These are phyloP conservation scores for Ypsolopha sequella DNA, from an alignment of 2,888 invertebrate species.

Conservation along the genomic window DNA sequence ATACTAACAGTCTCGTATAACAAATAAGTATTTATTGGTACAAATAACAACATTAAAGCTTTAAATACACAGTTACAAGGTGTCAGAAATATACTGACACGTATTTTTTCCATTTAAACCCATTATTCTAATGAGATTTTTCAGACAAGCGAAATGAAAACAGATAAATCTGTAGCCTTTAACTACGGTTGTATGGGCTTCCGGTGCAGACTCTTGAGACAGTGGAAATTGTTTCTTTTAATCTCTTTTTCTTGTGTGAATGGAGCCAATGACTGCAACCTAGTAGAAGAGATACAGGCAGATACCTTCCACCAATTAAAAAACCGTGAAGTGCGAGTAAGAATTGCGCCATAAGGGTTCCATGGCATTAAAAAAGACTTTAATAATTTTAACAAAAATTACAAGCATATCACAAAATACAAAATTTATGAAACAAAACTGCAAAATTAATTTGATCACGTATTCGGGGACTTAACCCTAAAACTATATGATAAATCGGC, in stretches of 20 bases:
- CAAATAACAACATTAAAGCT: too few species aligned
- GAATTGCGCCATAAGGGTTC: too few species aligned
- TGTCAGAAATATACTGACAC: neutral
- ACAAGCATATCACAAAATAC: too few species aligned
- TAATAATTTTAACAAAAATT: too few species aligned
- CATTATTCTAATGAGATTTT: constrained; percentile 4
- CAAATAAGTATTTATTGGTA: too few species aligned
- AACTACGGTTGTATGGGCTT: constrained; percentile 29
- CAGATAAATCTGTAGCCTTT: constrained; percentile 15
- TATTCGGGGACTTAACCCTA: too few species aligned
- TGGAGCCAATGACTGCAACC: constrained; percentile 39
- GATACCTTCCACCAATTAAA: too few species aligned
- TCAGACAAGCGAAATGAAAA: constrained; percentile 24
- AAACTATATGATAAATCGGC: too few species aligned
- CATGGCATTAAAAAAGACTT: too few species aligned
- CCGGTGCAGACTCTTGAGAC: constrained; percentile 44
- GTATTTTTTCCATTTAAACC: neutral
- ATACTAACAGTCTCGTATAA: neutral
- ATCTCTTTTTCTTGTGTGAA: constrained; percentile 39
- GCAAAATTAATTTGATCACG: too few species aligned
- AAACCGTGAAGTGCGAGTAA: too few species aligned
- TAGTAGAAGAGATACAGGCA: neutral
- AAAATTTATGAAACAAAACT: too few species aligned
- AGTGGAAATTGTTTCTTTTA: constrained; percentile 57
- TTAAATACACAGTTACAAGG: neutral